Conservation (phyloP, 2,888 invertebrate genomes). For the Netelia virgata region DNA sequence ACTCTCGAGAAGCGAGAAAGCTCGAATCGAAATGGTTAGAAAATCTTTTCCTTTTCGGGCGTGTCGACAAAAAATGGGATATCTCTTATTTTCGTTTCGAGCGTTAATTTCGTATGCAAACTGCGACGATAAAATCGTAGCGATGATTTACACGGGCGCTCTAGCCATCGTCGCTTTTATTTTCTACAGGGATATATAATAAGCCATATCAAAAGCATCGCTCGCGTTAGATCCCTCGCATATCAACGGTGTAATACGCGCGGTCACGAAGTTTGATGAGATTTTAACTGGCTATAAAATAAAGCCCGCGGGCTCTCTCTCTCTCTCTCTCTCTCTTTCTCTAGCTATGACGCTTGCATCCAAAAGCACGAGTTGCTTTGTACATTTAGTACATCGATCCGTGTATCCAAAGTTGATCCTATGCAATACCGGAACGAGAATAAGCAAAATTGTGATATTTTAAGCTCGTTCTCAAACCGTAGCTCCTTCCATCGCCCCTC, state of each 20-base stretch:
- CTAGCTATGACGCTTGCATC: not conserved
- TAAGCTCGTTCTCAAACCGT: slow-evolving; percentile 50
- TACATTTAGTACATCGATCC: not conserved
- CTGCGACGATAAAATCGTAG: not conserved
- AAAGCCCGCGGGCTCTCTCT: not conserved
- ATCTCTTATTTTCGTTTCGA: not conserved
- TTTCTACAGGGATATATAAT: not conserved
- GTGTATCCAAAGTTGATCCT: not conserved
- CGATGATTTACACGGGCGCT: not conserved
- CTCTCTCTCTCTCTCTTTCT: not conserved
- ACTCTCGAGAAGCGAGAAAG: too few species aligned
- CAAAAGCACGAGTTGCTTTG: not conserved
- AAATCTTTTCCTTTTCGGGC: not conserved
- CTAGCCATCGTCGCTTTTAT: not conserved
- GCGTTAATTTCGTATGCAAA: not conserved
- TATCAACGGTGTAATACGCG: slow-evolving; percentile 4
- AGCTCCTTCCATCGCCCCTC: not conserved
- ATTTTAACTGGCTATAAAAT: slow-evolving; percentile 29
- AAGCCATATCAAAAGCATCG: not conserved
- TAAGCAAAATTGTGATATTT: slow-evolving; percentile 54
- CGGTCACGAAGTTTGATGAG: slow-evolving; percentile 43
- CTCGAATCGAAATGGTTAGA: too few species aligned
- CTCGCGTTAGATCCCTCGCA: not conserved
- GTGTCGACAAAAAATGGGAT: not conserved
- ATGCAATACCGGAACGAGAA: not conserved